Percentiles rank a stretch among this genome's conserved stretches.
These are phyloP conservation scores for Aricia artaxerxes DNA, from an alignment of 2,888 invertebrate genomes.

Conservation along the genomic window DNA sequence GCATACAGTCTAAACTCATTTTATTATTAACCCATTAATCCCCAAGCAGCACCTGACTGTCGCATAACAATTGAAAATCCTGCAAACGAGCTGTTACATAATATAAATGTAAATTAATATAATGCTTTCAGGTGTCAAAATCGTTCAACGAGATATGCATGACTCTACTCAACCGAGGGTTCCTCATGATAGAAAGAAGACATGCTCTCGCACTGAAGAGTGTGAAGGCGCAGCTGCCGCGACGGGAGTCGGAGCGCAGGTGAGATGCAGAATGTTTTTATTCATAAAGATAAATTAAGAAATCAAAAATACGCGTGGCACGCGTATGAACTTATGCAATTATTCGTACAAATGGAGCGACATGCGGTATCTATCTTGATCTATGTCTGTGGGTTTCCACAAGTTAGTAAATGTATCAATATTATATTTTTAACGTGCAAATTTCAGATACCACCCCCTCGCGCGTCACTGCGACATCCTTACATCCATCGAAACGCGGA, in stretches of 20 bases:
- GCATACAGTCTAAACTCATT: not conserved
- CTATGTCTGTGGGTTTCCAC: too few relatives aligned
- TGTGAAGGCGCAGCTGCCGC: conserved; percentile 90
- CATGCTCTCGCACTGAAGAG: conserved; percentile 87
- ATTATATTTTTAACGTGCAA: too few relatives aligned
- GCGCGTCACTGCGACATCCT: conserved; percentile 94
- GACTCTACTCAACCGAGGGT: conserved; percentile 89
- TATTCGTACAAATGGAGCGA: too few relatives aligned
- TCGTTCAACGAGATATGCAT: conserved; percentile 88
- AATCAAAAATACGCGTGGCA: too few relatives aligned
- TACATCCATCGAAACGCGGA: conserved; percentile 93
- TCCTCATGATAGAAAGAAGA: conserved; percentile 87
- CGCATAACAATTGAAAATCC: too few relatives aligned
- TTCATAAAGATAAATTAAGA: too few relatives aligned
- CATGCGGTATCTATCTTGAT: too few relatives aligned
- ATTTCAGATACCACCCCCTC: conserved; percentile 85
- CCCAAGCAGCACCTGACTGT: too few relatives aligned
- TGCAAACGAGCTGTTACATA: too few relatives aligned
- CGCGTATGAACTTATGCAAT: too few relatives aligned
- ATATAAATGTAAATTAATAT: not conserved
- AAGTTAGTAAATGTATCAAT: too few relatives aligned
- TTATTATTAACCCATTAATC: not conserved
- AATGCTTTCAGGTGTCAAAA: conserved; percentile 85
- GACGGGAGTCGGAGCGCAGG: conserved; percentile 93
- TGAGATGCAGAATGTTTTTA: too few relatives aligned